Evolutionary conservation across 2,888 invertebrate species (phyloP), one percentile per base, ranked within the genome.

Genomic region (Yponomeuta evonymella): DNA sequence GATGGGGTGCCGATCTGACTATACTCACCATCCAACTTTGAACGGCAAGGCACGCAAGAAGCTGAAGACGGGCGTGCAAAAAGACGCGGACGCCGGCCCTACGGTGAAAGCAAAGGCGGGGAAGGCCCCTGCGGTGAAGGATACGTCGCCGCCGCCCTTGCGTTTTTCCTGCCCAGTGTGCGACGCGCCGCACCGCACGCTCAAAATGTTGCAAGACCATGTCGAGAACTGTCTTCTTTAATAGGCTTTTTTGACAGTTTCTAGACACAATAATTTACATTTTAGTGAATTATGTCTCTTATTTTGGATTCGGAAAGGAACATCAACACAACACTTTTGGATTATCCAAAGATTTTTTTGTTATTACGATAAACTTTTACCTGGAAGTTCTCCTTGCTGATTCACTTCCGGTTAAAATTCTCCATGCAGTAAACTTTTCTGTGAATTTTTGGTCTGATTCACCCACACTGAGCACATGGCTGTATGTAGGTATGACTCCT

Each of bases 131-230:
- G 62, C n/a, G 62, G 4, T 5, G 62, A 71, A 69, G 63, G 83
- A 82, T 69, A 71, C 63, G 5, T 85, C 88, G 2, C 93, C 93
- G 66, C 93, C 92, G 72, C 90, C 89, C 73, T 79, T 81, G 67
- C 85, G 87, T 1, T 94, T 81, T 86, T 85, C 86, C 81, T 94
- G 94, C 75, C 94, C 94, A 0, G 89, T 94, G 73, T 94, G 94
- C 81, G 92, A 92, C 79, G 77, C 84, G 75, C 83, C 87, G 29
- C 94, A 92, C 79, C 90, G 90, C 75, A 87, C 93, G 0, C 76
- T 93, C 30, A 82, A 89, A 75, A 77, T 93, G 65, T 79, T 94
- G 36, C 92, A 94, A 76, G 93, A 94, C 76, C 94, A 94, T 74
- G 88, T 94, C 23, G 93, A 94, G 33, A 81, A 85, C 23, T 94